Evolutionary conservation across 2,797 vertebrate genomes (phyloP).

Genomic region (Sebastes taczanowskii): DNA sequence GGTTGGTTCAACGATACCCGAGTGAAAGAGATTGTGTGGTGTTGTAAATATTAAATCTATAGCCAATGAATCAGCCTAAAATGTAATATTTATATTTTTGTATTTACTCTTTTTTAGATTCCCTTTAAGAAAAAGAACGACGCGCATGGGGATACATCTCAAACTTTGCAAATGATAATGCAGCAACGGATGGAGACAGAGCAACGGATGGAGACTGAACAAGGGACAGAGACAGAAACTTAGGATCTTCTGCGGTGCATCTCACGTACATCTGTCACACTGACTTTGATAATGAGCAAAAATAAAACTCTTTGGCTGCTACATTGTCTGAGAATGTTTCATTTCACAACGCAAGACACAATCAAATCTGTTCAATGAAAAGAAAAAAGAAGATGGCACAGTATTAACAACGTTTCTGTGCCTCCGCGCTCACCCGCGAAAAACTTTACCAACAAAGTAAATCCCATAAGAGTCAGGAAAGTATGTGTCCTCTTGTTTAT

Average conservation of each 20-base stretch:
- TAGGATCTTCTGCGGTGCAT: neutral
- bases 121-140: conserved; percentile 46
- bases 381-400: neutral
- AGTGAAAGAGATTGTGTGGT: neutral
- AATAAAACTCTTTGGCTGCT: conserved; percentile 26
- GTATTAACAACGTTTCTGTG: conserved; percentile 39
- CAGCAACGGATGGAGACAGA: conserved; percentile 35
- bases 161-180: conserved; percentile 49
- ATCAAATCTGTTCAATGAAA: conserved; percentile 21
- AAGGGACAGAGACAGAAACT: conserved; percentile 27
- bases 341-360: conserved; percentile 25
- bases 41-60: neutral
- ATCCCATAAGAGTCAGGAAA: conserved; percentile 62
- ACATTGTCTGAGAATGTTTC: conserved; percentile 37
- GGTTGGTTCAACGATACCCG: neutral
- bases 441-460: conserved; percentile 65
- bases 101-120: conserved; percentile 1
- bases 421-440: conserved; percentile 28
- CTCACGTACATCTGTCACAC: neutral
- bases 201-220: conserved; percentile 32
- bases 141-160: conserved; percentile 13
- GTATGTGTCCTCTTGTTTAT: conserved; percentile 80
- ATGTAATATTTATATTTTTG: neutral
- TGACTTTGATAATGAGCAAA: conserved; percentile 35
- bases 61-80: neutral